Conservation (phyloP, 2,797 vertebrate genomes). For the Mastacembelus armatus region DNA sequence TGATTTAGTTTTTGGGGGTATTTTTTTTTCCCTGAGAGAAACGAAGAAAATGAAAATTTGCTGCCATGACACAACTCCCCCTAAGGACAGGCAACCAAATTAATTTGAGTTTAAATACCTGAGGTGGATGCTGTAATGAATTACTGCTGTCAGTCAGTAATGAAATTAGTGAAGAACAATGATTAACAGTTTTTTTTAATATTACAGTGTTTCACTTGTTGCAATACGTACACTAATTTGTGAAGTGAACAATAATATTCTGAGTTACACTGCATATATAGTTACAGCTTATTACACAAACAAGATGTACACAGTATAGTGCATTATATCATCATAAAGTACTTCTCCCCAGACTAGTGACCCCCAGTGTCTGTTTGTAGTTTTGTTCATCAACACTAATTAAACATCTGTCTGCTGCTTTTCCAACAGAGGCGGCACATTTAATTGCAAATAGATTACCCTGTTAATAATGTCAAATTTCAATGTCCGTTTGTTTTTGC, state of each 20-base stretch:
- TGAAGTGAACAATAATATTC: neutral
- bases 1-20: no score
- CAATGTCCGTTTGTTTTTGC: constrained; percentile 58
- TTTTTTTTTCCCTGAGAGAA: neutral
- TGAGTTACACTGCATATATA: neutral
- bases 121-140: constrained; percentile 45
- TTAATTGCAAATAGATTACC: constrained; percentile 78
- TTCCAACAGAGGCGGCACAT: constrained; percentile 53
- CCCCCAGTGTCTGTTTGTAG: constrained; percentile 72
- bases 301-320: constrained; percentile 29
- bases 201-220: no score
- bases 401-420: constrained; percentile 76
- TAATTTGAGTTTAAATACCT: constrained; percentile 64
- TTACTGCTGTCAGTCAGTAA: constrained; percentile 47
- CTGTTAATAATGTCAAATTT: constrained; percentile 72
- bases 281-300: constrained; percentile 40
- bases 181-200: constrained; percentile 47
- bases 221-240: no score
- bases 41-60: constrained; percentile 18
- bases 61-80: constrained; percentile 26
- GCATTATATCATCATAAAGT: constrained; percentile 66
- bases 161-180: constrained; percentile 60
- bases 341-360: constrained; percentile 68
- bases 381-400: constrained; percentile 74
- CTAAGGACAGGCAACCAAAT: constrained; percentile 28